These are phyloP conservation scores for Cosmia pyralina DNA, from an alignment of 2,888 invertebrate species.

Conservation along the genomic window DNA sequence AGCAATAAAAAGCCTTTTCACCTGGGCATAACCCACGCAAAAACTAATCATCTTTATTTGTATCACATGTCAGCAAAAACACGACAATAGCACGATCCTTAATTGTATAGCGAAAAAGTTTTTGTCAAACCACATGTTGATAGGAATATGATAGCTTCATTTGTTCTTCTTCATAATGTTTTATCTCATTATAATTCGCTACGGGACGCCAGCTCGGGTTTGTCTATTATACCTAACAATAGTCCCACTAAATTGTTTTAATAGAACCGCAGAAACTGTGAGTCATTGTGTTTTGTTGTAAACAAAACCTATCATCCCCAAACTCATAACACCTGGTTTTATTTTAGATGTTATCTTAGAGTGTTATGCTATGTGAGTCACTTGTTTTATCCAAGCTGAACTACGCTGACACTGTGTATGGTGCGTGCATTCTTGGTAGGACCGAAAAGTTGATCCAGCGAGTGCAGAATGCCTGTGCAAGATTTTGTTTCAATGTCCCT, in stretches of 20 bases:
- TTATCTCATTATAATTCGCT: constrained; percentile 87
- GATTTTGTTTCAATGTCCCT: too few relatives aligned
- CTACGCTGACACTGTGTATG: too few relatives aligned
- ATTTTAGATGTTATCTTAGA: constrained; percentile 80
- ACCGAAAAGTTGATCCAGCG: too few relatives aligned
- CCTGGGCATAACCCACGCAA: constrained; percentile 30
- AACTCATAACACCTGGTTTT: constrained; percentile 81
- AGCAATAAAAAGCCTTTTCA: constrained; percentile 43
- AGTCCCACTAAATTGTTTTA: constrained; percentile 88
- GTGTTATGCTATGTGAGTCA: too few relatives aligned
- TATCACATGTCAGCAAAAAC: constrained; percentile 64
- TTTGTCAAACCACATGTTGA: constrained; percentile 81
- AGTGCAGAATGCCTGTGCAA: too few relatives aligned
- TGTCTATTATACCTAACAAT: constrained; percentile 84
- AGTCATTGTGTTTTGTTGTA: constrained; percentile 86
- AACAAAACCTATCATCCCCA: constrained; percentile 78
- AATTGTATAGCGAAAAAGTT: constrained; percentile 70
- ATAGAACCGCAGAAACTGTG: constrained; percentile 81
- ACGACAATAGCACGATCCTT: constrained; percentile 58
- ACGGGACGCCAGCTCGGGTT: constrained; percentile 82
- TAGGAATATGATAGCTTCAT: constrained; percentile 87
- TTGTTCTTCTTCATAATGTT: constrained; percentile 80
- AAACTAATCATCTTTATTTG: constrained; percentile 60
- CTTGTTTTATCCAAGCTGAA: too few relatives aligned
- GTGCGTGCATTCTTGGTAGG: too few relatives aligned